Percentiles rank a stretch among this genome's conserved stretches.
phyloP scores from a whole-genome alignment of 2,797 vertebrate species.

The Xyrichtys novacula region DNA sequence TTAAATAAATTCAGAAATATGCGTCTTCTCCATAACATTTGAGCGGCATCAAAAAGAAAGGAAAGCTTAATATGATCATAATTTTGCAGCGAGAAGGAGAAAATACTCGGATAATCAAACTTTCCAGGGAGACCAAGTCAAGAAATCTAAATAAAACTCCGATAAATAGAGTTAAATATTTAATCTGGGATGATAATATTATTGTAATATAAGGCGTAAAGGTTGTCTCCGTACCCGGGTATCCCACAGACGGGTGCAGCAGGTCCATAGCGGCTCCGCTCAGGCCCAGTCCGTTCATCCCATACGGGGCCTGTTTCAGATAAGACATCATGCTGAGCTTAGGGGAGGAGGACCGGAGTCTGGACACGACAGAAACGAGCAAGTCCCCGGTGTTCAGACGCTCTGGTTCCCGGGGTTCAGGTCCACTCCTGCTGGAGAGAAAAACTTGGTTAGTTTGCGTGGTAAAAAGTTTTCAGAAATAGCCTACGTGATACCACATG shows the following conservation, averaged over 20 bases:
- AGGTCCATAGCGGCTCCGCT: conserved; percentile 92
- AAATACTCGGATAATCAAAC: too few relatives aligned
- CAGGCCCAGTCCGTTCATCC: conserved; percentile 94
- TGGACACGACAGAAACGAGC: conserved; percentile 21
- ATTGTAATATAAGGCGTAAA: too few relatives aligned
- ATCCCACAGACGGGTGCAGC: conserved; percentile 93
- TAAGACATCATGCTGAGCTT: conserved; percentile 95
- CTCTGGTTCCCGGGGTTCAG: conserved; percentile 20
- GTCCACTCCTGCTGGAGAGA: conserved; percentile 8
- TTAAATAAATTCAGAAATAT: too few relatives aligned
- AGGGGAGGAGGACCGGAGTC: conserved; percentile 51
- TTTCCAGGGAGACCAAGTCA: too few relatives aligned
- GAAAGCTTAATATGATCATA: too few relatives aligned
- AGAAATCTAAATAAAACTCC: too few relatives aligned
- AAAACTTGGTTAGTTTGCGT: background rate
- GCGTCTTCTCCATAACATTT: too few relatives aligned
- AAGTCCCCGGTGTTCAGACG: conserved; percentile 36
- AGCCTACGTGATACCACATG: too few relatives aligned
- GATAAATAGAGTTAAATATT: too few relatives aligned
- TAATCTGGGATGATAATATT: too few relatives aligned
- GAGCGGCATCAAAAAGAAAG: too few relatives aligned
- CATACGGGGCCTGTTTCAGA: conserved; percentile 96
- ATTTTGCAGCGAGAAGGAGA: too few relatives aligned
- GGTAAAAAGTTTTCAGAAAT: background rate
- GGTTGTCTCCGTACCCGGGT: conserved; percentile 85